Percentiles rank a stretch among this genome's conserved stretches.
phyloP scores from a whole-genome alignment of 2,888 invertebrate species.

The Drepana falcataria region DNA sequence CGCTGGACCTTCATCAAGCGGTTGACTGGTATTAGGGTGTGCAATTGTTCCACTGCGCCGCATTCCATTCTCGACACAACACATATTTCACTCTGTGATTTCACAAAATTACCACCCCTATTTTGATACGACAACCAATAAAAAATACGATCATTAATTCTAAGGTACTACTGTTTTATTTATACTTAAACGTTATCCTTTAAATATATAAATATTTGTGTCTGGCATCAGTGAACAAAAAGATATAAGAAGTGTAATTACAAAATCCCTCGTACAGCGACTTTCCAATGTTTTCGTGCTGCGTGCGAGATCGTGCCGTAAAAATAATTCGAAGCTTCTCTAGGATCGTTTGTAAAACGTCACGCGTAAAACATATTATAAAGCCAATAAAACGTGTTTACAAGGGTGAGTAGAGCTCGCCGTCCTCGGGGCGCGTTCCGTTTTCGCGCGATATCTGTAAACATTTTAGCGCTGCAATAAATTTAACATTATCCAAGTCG shows the following conservation, averaged over 20 bases:
- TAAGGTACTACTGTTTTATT: conserved; percentile 7
- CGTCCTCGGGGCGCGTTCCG: conserved; percentile 51
- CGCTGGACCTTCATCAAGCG: conserved; percentile 72
- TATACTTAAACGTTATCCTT: not conserved
- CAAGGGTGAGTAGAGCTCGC: conserved; percentile 74
- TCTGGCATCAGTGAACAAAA: conserved; percentile 48
- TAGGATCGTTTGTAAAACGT: conserved; percentile 78
- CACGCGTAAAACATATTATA: conserved; percentile 80
- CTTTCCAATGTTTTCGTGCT: conserved; percentile 63
- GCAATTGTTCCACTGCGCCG: conserved; percentile 68
- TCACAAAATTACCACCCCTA: conserved; percentile 62
- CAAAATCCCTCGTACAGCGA: conserved; percentile 67
- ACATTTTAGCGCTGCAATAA: conserved; percentile 78
- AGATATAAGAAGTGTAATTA: conserved; percentile 68
- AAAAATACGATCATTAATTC: conserved; percentile 26
- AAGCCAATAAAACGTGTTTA: conserved; percentile 80
- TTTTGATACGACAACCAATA: conserved; percentile 30
- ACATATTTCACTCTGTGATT: conserved; percentile 69
- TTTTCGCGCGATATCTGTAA: conserved; percentile 73
- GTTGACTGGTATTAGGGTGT: conserved; percentile 75
- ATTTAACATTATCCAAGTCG: conserved; percentile 75
- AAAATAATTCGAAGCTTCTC: conserved; percentile 76
- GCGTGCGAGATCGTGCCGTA: conserved; percentile 70
- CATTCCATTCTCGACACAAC: conserved; percentile 63
- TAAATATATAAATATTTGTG: conserved; percentile 14